Conservation (phyloP, 2,113 vertebrate species). For the Malurus melanocephalus region DNA sequence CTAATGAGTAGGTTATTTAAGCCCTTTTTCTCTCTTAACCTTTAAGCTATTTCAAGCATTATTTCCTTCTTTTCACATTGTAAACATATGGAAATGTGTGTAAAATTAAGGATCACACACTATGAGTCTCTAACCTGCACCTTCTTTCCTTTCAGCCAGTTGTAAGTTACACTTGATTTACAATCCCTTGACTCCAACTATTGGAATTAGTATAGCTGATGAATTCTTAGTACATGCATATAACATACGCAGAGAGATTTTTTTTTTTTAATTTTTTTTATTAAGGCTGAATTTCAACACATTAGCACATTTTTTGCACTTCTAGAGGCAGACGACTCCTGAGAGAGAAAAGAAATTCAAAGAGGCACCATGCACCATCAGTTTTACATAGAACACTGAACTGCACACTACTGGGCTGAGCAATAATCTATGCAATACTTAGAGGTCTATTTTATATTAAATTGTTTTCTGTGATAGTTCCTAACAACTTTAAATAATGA, state of each 20-base stretch:
- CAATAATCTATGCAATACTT: neutral
- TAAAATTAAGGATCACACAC: neutral
- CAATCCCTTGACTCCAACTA: neutral
- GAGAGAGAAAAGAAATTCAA: neutral
- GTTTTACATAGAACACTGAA: neutral
- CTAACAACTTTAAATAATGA: neutral
- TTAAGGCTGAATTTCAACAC: neutral
- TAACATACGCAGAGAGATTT: neutral
- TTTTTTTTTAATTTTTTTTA: neutral
- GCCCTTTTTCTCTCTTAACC: neutral
- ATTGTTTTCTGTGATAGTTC: neutral
- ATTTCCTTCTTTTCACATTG: neutral
- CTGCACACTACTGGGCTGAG: rapidly evolving
- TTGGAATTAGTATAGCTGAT: neutral
- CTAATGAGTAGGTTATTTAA: neutral
- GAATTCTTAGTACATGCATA: neutral
- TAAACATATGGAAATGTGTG: rapidly evolving
- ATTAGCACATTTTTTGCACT: neutral
- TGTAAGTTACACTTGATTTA: neutral
- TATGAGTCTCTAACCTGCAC: neutral
- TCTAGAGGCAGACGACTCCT: neutral
- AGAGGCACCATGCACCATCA: neutral
- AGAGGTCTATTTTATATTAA: neutral
- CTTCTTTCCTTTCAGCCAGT: neutral
- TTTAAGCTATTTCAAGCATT: neutral